Conservation (phyloP, 1,140 invertebrate species). For the Manduca sexta region DNA sequence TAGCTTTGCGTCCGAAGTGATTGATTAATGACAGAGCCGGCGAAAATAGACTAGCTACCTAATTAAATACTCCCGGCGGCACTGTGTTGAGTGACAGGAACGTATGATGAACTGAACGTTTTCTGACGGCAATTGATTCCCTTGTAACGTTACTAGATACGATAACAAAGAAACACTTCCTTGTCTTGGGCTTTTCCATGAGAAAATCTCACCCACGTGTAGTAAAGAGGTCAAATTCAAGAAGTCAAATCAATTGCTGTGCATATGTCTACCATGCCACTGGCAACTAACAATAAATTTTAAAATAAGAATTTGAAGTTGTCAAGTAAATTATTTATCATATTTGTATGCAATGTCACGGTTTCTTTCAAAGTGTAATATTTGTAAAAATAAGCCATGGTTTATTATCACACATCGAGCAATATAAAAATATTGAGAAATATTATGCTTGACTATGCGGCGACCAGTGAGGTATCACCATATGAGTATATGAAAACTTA, state of each 20-base stretch:
- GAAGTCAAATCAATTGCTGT: too few species aligned
- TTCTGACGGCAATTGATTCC: neutral
- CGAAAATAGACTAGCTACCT: constrained; percentile 66
- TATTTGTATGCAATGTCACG: constrained; percentile 30
- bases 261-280: too few species aligned
- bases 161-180: too few species aligned
- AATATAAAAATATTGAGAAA: constrained; percentile 53
- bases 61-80: constrained; percentile 59
- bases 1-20: constrained; percentile 55
- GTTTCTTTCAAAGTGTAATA: constrained; percentile 26
- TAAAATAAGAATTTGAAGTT: neutral
- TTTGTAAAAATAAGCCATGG: constrained; percentile 35
- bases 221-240: neutral
- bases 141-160: too few species aligned
- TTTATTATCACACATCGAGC: constrained; percentile 53
- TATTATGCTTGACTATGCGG: constrained; percentile 39
- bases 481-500: constrained; percentile 56
- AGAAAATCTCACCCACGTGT: neutral
- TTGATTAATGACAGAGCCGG: constrained; percentile 70
- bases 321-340: constrained; percentile 35
- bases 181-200: too few species aligned
- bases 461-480: constrained; percentile 33
- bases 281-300: too few species aligned
- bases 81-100: constrained; percentile 15
- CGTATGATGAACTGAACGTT: constrained; percentile 1